These are phyloP conservation scores for Xiphydria camelus DNA, from an alignment of 2,888 invertebrate genomes.

Conservation along the genomic window DNA sequence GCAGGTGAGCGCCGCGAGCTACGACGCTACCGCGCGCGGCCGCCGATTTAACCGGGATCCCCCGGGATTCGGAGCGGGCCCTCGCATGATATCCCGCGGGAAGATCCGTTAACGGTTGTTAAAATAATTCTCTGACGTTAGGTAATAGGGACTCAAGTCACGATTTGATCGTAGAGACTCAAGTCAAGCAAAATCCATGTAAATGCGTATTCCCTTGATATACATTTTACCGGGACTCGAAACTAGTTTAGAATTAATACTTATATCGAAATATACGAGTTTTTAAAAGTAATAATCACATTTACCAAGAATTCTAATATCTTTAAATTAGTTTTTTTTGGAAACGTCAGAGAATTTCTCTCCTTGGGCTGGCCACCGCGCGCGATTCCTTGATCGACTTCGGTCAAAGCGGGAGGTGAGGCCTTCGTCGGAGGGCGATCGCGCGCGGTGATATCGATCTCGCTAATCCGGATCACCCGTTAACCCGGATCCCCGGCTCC, in stretches of 20 bases:
- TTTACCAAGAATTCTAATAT: too few relatives aligned
- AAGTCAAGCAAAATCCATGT: too few relatives aligned
- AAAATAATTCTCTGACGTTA: conserved; percentile 20
- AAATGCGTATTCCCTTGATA: too few relatives aligned
- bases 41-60: conserved; percentile 34
- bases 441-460: background rate
- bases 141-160: too few relatives aligned
- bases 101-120: conserved; percentile 10
- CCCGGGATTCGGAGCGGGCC: conserved; percentile 31
- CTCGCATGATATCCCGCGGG: conserved; percentile 1
- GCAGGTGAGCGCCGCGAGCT: conserved; percentile 37
- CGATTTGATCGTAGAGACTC: too few relatives aligned
- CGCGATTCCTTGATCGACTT: conserved; percentile 28
- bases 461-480: conserved; percentile 13
- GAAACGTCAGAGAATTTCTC: too few relatives aligned
- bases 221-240: too few relatives aligned
- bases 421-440: background rate
- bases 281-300: too few relatives aligned
- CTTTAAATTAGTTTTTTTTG: too few relatives aligned
- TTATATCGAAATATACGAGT: too few relatives aligned
- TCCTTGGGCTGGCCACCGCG: conserved; percentile 19
- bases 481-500: too few relatives aligned
- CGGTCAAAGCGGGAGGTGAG: background rate
- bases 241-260: too few relatives aligned
- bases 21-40: conserved; percentile 32